Percentiles rank a stretch among this genome's conserved stretches.
phyloP scores from a whole-genome alignment of 2,797 vertebrate genomes.

The Chiloscyllium punctatum region DNA sequence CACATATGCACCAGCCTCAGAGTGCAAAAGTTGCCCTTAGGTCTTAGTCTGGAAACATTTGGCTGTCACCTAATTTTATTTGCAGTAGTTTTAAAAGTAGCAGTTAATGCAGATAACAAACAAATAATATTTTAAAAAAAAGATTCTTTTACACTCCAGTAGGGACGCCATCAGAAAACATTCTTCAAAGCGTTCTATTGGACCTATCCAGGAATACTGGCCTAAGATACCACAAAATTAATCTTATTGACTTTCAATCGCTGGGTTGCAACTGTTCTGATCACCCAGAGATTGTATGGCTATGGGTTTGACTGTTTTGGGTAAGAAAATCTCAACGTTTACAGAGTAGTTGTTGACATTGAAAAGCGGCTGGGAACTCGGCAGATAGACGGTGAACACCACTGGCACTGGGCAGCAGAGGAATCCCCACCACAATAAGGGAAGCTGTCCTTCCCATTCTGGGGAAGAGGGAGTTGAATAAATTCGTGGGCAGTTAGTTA shows the following conservation, averaged over 20 bases:
- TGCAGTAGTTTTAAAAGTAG: background rate
- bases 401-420: background rate
- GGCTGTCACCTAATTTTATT: background rate
- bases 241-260: background rate
- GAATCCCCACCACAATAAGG: background rate
- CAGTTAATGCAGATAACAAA: background rate
- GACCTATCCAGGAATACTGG: background rate
- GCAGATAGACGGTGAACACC: background rate
- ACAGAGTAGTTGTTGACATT: background rate
- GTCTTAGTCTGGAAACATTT: background rate
- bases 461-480: background rate
- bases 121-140: background rate
- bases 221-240: background rate
- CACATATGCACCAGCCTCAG: no score
- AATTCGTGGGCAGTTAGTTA: background rate
- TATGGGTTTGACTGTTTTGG: background rate
- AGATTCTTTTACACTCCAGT: no score
- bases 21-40: no score
- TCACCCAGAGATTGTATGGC: background rate
- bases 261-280: background rate
- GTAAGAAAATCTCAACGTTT: background rate
- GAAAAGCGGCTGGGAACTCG: background rate
- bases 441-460: background rate
- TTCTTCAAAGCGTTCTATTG: background rate
- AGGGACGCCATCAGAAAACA: background rate